Evolutionary conservation across 1,140 invertebrate species (phyloP), one percentile per base, ranked within the genome.

Genomic region (Penaeus indicus): DNA sequence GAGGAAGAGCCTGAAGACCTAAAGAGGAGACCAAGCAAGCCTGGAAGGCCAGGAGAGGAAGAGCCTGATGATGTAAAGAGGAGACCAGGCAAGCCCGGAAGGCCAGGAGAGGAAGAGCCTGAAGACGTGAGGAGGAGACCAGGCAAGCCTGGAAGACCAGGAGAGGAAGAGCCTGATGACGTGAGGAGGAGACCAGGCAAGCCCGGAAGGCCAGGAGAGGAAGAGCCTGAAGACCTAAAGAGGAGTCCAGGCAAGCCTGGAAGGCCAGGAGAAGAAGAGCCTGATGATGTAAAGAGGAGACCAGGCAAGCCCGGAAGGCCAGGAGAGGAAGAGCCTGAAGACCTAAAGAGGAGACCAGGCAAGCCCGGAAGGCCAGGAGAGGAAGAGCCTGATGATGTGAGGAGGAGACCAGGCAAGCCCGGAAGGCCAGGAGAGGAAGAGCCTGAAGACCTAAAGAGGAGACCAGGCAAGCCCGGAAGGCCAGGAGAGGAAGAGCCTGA

Each of bases 221-320:
- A 84, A 42, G 81, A 84, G 69, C 81, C 81, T 67, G 81, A 84
- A 64, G 69, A 62, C 63, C n/a, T 69, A 13, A 84, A 13, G 32
- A 84, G 84, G 84, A 85, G 72, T 78, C 84, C 84, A 77, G 84
- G 84, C 13, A 62, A 54, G 54, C 54, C 54, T 2, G 54, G 54
- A 54, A 54, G 32, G 60, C 84, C 84, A 60, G 72, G 60, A 61
- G 84, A 78, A 27, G 62, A 67, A 54, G 85, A 86, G 64, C 85
- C 85, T 63, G 85, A 86, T 18, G n/a, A 42, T 38, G 67, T 64
- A 19, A 86, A 62, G 62, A 79, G 85, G 85, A 79, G 85, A 69
- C 85, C 85, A 79, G 60, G 77, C n/a, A 78, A 54, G 54, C 54
- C 54, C 16, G 54, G 54, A 54, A 54, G 60, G 47, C 84, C 67